A percentile compares a stretch with the other conserved stretches of the same genome.
Evolutionary conservation across 2,113 vertebrate genomes (phyloP).

Genomic region (Lepus europaeus): DNA sequence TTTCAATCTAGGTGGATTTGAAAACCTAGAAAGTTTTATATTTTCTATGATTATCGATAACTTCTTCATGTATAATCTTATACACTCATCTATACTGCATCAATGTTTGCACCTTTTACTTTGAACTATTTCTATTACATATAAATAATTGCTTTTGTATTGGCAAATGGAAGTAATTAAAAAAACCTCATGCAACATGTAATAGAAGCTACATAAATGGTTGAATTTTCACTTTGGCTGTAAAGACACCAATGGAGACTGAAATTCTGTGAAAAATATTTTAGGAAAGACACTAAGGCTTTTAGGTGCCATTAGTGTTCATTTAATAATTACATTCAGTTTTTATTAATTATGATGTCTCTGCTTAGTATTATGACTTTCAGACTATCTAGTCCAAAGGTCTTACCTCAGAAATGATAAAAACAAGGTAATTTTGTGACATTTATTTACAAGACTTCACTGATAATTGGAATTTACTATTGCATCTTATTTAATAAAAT

Average conservation of each 20-base stretch:
- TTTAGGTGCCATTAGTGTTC: not conserved
- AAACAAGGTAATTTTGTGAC: not conserved
- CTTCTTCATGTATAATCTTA: not conserved
- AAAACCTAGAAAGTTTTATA: not conserved
- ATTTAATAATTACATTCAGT: not conserved
- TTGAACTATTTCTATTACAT: not conserved
- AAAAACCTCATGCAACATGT: not conserved
- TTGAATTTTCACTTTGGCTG: not conserved
- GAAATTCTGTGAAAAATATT: not conserved
- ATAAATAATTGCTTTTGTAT: not conserved
- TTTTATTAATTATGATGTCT: not conserved
- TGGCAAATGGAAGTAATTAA: not conserved
- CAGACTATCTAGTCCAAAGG: not conserved
- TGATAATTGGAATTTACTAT: not conserved
- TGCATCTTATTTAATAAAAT: not conserved
- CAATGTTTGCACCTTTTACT: not conserved
- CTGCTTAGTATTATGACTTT: not conserved
- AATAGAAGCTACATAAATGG: not conserved
- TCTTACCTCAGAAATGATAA: not conserved
- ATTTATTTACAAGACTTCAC: not conserved
- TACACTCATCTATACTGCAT: not conserved
- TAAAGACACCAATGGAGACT: not conserved
- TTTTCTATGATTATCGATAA: not conserved
- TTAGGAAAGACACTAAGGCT: not conserved
- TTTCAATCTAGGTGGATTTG: not conserved